Percentiles rank a stretch among this genome's conserved stretches.
Evolutionary conservation across 2,113 vertebrate genomes (phyloP).

Genomic region (Phasianus colchicus): DNA sequence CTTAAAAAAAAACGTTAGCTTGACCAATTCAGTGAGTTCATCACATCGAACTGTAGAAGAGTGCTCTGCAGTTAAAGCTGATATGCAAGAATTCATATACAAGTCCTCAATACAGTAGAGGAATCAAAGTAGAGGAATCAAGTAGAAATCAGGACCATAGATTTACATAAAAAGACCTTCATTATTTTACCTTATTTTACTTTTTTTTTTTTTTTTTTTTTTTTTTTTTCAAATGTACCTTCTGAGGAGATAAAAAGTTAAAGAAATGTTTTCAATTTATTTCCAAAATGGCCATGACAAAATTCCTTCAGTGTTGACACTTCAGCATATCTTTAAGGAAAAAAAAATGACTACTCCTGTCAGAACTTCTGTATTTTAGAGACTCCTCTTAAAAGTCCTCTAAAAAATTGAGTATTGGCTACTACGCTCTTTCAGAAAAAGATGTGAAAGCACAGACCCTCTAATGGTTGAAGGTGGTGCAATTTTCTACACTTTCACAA

Average conservation of each 20-base stretch:
- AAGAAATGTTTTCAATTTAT: background rate
- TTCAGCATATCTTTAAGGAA: background rate
- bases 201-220: background rate
- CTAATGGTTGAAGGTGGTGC: background rate
- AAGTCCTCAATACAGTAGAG: background rate
- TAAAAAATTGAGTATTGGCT: background rate
- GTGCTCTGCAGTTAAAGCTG: slow-evolving; percentile 78
- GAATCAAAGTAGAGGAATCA: too few species aligned
- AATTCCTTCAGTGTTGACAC: background rate
- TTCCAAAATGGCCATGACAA: background rate
- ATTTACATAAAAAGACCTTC: background rate
- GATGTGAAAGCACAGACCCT: background rate
- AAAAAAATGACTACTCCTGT: too few species aligned
- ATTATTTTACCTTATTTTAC: background rate
- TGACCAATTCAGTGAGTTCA: slow-evolving; percentile 40
- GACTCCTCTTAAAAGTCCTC: background rate
- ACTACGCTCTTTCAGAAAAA: background rate
- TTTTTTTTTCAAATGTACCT: background rate
- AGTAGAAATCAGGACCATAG: background rate
- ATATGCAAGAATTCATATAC: background rate
- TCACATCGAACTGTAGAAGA: background rate
- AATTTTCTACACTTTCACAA: background rate
- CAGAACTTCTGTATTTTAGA: background rate
- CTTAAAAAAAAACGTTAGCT: slow-evolving; percentile 6
- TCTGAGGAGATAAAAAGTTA: background rate